Conservation (phyloP, 2,888 invertebrate genomes). For the Hypselothyrea guttata region DNA sequence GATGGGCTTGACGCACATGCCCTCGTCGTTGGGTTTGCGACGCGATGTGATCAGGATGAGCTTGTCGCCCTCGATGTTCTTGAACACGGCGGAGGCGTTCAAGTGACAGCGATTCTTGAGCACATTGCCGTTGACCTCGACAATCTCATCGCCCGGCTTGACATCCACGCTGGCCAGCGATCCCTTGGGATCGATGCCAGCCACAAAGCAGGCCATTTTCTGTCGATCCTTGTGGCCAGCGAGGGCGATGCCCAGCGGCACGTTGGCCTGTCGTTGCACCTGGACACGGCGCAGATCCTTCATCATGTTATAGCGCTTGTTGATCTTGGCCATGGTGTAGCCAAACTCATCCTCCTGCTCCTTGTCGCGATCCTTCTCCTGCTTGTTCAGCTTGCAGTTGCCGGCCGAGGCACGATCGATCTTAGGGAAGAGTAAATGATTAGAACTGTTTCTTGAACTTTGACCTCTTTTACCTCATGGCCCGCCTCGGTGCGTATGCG, state of each 20-base stretch:
- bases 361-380: slow-evolving; percentile 90
- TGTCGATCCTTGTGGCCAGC: slow-evolving; percentile 97
- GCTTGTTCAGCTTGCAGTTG: slow-evolving; percentile 89
- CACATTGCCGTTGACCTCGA: slow-evolving; percentile 97
- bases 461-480: slow-evolving; percentile 85
- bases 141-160: slow-evolving; percentile 95
- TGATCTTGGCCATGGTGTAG: slow-evolving; percentile 95
- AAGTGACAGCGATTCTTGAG: slow-evolving; percentile 97
- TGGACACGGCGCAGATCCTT: slow-evolving; percentile 86
- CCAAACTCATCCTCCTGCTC: slow-evolving; percentile 96
- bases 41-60: slow-evolving; percentile 89
- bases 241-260: slow-evolving; percentile 94
- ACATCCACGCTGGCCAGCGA: slow-evolving; percentile 89
- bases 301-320: slow-evolving; percentile 94
- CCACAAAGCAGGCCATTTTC: slow-evolving; percentile 98
- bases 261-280: slow-evolving; percentile 88
- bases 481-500: slow-evolving; percentile 90
- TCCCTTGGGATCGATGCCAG: slow-evolving; percentile 96
- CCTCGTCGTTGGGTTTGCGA: slow-evolving; percentile 82
- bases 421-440: slow-evolving; percentile 82
- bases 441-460: too few relatives aligned
- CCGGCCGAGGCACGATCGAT: slow-evolving; percentile 95
- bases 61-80: slow-evolving; percentile 90
- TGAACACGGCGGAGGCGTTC: slow-evolving; percentile 97
- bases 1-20: slow-evolving; percentile 94